phyloP scores from a whole-genome alignment of 2,113 vertebrate species.

The Pangasianodon hypophthalmus region DNA sequence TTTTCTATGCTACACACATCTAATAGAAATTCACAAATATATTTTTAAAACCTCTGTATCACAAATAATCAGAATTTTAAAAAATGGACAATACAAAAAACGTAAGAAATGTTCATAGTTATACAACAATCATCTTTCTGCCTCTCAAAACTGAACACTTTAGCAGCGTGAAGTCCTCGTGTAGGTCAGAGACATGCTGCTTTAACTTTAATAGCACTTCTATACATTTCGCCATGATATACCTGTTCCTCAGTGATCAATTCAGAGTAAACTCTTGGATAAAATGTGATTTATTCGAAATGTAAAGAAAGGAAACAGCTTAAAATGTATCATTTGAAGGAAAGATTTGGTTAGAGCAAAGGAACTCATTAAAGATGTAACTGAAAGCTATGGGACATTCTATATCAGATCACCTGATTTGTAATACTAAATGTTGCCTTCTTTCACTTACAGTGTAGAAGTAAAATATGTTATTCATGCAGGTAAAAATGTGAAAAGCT shows the following conservation, averaged over 20 bases:
- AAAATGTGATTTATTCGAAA: neutral
- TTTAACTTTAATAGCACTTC: constrained; percentile 84
- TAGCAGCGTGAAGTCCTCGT: constrained; percentile 81
- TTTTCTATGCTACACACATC: constrained; percentile 78
- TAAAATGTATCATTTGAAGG: neutral
- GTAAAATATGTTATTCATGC: neutral
- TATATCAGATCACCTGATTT: neutral
- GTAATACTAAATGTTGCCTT: neutral
- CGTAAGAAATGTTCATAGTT: constrained; percentile 69
- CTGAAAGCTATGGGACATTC: neutral
- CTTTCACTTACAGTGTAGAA: neutral
- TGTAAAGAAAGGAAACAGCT: neutral
- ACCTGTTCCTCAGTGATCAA: constrained; percentile 20
- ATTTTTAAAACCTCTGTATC: constrained; percentile 57
- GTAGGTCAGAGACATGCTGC: constrained; percentile 73
- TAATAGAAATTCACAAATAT: constrained; percentile 72
- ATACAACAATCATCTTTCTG: constrained; percentile 57
- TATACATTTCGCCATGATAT: constrained; percentile 66
- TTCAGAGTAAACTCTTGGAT: neutral
- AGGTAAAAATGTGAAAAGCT: neutral
- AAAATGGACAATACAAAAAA: constrained; percentile 85
- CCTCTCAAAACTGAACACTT: constrained; percentile 67
- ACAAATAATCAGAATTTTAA: constrained; percentile 68
- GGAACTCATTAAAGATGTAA: neutral
- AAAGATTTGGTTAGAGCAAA: neutral